These are phyloP conservation scores for Odobenus rosmarus DNA, from an alignment of 2,113 vertebrate genomes.

Conservation along the genomic window DNA sequence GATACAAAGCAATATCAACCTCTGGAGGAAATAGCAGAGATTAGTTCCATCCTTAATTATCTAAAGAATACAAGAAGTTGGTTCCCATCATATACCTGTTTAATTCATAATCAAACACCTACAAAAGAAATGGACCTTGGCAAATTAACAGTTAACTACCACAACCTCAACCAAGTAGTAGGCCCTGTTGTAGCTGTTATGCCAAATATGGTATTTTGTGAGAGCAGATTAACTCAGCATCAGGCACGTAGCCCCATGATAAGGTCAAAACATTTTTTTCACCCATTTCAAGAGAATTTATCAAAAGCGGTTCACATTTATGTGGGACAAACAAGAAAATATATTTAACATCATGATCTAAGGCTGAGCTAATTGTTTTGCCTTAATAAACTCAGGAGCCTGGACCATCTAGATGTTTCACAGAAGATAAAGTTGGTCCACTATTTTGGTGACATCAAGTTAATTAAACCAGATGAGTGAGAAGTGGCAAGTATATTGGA, in stretches of 20 bases:
- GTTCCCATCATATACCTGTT: not conserved
- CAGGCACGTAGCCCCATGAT: not conserved
- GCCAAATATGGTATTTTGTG: not conserved
- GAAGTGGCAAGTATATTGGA: not conserved
- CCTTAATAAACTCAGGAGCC: not conserved
- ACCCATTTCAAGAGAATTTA: not conserved
- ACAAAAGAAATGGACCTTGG: not conserved
- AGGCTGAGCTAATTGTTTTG: not conserved
- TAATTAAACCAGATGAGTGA: conserved; percentile 36
- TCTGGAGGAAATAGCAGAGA: not conserved
- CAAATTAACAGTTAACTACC: not conserved
- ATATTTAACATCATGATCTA: not conserved
- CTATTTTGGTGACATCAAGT: conserved; percentile 33
- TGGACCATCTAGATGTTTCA: conserved; percentile 23
- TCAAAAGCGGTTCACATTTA: not conserved
- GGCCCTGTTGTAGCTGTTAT: not conserved
- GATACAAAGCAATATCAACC: not conserved
- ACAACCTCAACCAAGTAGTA: not conserved
- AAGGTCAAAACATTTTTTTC: not conserved
- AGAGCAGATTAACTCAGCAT: not conserved
- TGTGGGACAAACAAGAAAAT: not conserved
- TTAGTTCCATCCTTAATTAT: not conserved
- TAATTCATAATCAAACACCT: not conserved
- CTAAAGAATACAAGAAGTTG: not conserved
- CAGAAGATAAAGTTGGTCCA: not conserved